Base-by-base conservation (phyloP, 2,797 vertebrate genomes). In the Tragelaphus oryx region DNA sequence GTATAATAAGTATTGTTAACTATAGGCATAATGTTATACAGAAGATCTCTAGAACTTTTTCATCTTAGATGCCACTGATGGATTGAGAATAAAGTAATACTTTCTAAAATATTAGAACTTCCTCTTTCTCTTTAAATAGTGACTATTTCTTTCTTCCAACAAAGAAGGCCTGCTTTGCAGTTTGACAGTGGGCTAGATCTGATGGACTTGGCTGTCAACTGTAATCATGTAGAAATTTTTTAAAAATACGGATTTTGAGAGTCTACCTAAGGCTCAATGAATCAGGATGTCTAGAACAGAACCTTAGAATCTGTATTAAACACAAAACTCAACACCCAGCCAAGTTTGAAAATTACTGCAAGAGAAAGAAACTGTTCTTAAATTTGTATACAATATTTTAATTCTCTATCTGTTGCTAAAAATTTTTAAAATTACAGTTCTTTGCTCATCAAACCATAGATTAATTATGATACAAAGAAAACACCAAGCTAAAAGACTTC, bases 381-480 rank as follows among this genome's bases (percentile, higher is more conserved):
- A 50, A 80, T 26, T 33, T 87, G 17, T 57, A 81, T 20, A 59
- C 76, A 95, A 79, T 74, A 30, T 5, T 44, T 2, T 33, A 37
- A 60, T 55, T 93, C 46, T 95, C 54, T 81, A 24, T 46, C 80
- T 84, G 37, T 20, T 94, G 24, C 20, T 79, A 91, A 97, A 37
- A 93, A 79, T 57, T 60, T 11, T 6, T 41, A 95, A 71, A 90
- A 59, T 48, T 75, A 83, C 91, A 84, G 54, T 44, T 59, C 33
- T 82, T 71, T 57, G 68, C 16, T 75, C 85, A 91, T 37, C 50
- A 82, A 93, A 86, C 68, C 28, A 88, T 48, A n/a, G 18, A 16
- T 91, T 96, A 86, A 65, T 81, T 92, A 85, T 37, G 60, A 74
- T 71, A 59, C 82, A 93, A 91, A 50, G 83, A 76, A 91, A 84